Conservation (phyloP, 2,888 invertebrate genomes). For the Drosophila engyochracea region DNA sequence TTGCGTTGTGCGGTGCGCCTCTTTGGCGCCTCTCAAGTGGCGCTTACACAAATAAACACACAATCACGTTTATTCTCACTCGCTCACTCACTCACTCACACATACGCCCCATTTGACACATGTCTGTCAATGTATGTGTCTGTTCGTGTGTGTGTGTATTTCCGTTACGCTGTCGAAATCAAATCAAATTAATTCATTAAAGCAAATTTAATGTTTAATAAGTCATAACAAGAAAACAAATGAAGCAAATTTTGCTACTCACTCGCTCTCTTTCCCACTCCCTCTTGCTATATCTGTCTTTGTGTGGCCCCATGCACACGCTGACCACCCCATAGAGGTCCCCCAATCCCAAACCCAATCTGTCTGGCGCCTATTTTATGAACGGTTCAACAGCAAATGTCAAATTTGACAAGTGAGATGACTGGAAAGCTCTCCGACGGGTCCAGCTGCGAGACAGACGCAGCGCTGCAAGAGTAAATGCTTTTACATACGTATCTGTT, state of each 20-base stretch:
- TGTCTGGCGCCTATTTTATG: constrained; percentile 75
- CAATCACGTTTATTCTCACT: constrained; percentile 8
- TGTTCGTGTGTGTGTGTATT: constrained; percentile 12
- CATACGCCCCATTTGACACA: neutral
- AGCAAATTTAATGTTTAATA: constrained; percentile 73
- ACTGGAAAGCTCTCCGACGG: constrained; percentile 29
- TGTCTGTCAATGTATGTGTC: neutral
- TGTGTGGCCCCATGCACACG: constrained; percentile 28
- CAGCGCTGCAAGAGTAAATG: constrained; percentile 17
- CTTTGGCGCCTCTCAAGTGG: constrained; percentile 67
- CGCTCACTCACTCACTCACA: neutral
- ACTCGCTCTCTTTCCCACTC: no score
- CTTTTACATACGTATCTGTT: constrained; percentile 1
- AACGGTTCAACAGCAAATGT: constrained; percentile 78
- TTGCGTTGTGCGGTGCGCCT: constrained; percentile 64
- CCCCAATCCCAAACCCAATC: constrained; percentile 51
- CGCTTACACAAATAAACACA: constrained; percentile 42
- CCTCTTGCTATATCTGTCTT: constrained; percentile 1
- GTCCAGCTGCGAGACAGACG: constrained; percentile 8
- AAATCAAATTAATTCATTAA: constrained; percentile 79
- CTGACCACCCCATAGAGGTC: constrained; percentile 7
- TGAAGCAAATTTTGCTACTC: constrained; percentile 33
- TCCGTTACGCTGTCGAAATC: constrained; percentile 60
- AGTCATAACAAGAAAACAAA: constrained; percentile 68
- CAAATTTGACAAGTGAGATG: constrained; percentile 69